Conservation (phyloP, 2,888 invertebrate species). For the Spodoptera picta region DNA sequence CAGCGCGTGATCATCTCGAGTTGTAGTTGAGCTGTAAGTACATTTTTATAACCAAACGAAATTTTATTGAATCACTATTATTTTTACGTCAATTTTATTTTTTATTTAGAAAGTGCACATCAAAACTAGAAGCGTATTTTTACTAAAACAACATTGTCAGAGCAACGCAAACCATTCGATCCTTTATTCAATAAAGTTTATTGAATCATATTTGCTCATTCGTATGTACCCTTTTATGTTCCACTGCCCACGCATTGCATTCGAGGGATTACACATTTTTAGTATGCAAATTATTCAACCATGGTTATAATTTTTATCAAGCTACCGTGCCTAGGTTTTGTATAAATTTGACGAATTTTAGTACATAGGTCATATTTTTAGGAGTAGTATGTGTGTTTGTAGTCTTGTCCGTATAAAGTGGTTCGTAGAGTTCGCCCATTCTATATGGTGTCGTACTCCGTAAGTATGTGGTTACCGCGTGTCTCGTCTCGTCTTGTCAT, state of each 20-base stretch:
- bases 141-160: no score
- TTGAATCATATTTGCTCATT: background rate
- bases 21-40: no score
- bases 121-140: no score
- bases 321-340: no score
- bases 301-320: no score
- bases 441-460: conserved; percentile 28
- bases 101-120: background rate
- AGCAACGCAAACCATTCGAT: no score
- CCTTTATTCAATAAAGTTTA: no score
- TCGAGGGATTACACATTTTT: conserved; percentile 3
- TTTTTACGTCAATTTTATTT: background rate
- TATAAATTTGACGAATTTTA: no score
- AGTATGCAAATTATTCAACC: background rate
- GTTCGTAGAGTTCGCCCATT: conserved; percentile 12
- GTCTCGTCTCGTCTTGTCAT: conserved; percentile 31
- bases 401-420: conserved; percentile 7
- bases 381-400: background rate
- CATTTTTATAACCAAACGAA: no score
- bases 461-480: conserved; percentile 30
- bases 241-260: conserved; percentile 7
- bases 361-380: no score
- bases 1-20: no score
- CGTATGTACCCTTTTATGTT: background rate
- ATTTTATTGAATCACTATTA: background rate